phyloP scores from a whole-genome alignment of 2,113 vertebrate species.

The Xenus cinereus region DNA sequence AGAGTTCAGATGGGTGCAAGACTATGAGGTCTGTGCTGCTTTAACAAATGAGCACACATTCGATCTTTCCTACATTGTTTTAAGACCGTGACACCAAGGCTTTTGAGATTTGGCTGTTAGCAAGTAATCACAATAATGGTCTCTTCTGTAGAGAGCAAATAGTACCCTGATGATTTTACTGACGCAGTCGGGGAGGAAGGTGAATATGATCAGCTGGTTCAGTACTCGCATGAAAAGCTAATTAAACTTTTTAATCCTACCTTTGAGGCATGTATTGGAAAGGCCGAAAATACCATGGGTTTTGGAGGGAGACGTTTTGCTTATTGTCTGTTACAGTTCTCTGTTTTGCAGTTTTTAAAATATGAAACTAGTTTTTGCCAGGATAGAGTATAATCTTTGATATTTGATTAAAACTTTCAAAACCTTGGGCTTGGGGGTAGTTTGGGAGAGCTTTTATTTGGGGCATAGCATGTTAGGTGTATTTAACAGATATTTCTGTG shows the following conservation, averaged over 20 bases:
- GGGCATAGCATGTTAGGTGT: neutral
- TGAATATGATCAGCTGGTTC: conserved; percentile 35
- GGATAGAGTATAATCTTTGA: neutral
- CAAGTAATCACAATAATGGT: conserved; percentile 14
- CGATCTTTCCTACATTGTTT: neutral
- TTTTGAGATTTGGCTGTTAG: conserved; percentile 7
- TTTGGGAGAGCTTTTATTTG: neutral
- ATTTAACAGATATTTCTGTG: neutral
- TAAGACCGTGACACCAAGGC: neutral
- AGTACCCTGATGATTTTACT: conserved; percentile 59
- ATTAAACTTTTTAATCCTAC: conserved; percentile 48
- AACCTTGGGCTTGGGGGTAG: neutral
- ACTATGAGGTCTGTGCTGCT: neutral
- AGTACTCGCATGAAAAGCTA: conserved; percentile 5
- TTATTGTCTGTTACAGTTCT: neutral
- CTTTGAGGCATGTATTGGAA: neutral
- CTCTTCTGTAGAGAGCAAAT: conserved; percentile 1
- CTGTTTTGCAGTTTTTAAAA: neutral
- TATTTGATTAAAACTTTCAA: neutral
- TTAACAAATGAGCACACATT: neutral
- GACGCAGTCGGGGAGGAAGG: conserved; percentile 43
- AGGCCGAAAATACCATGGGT: neutral
- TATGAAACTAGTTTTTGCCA: neutral
- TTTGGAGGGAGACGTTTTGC: neutral
- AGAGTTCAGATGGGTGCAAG: neutral